Base-by-base conservation (phyloP, 2,888 invertebrate genomes). In the Rambutsinella grinnellia region DNA sequence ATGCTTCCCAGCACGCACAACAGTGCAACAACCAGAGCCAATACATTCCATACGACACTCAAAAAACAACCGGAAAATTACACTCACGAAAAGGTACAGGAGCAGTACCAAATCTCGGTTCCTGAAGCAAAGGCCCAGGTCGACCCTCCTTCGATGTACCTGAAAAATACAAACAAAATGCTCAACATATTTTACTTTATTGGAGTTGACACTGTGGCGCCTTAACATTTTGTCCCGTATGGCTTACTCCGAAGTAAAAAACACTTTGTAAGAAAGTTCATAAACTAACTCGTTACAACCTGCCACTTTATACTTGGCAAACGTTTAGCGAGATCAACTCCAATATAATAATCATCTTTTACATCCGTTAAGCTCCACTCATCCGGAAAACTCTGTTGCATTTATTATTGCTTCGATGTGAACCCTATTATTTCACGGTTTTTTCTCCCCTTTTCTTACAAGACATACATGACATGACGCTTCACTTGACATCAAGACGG, bases 71-170 rank as follows among this genome's bases (percentile, higher is more conserved):
- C 75, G 69, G 75, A 69, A 76, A 76, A 76, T 56, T 76, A 57
- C 75, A 76, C 75, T 76, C 75, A 76, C 75, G 75, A 89, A 93
- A 95, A 81, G 94, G 94, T 87, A 94, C 94, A 82, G 94, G 94
- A 85, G 94, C 90, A 79, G 93, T 93, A 81, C 94, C 94, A 87
- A 93, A 94, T 88, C 94, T 92, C 80, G 95, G 95, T 85, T 95
- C 95, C 87, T 94, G 94, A 71, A 95, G 90, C 82, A 95, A 90
- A 65, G 95, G 95, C 57, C 94, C 94, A 83, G 93, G 93, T 85
- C 94, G 88, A 79, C 85, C 85, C 78, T 83, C 83, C 67, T 83
- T 83, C 3, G 80, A 76, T 53, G 79, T 79, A 71, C 83, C 82
- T 83, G 76, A 62, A 75, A 79, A 21, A 66, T 54, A 53, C 47